Evolutionary conservation across 2,113 vertebrate genomes (phyloP).

Genomic region (Albula goreensis): DNA sequence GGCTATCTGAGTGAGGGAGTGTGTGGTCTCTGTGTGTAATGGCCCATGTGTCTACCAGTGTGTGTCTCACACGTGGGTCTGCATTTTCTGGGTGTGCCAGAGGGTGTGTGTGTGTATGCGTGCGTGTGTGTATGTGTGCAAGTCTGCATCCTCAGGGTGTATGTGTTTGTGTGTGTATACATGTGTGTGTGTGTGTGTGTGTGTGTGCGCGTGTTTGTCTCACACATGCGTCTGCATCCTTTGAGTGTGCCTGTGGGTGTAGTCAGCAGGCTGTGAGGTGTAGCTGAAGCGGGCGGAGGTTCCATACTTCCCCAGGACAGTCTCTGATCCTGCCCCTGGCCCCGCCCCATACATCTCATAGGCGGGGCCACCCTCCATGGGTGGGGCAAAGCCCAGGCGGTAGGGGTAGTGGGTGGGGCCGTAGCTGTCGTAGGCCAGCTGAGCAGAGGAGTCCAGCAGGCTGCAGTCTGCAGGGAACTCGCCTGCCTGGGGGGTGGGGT

Average conservation of each 20-base stretch:
- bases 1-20: constrained; percentile 22
- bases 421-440: constrained; percentile 85
- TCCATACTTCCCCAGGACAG: constrained; percentile 77
- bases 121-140: constrained; percentile 13
- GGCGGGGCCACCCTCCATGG: constrained; percentile 69
- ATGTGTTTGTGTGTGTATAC: constrained; percentile 16
- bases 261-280: constrained; percentile 90
- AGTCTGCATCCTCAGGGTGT: constrained; percentile 17
- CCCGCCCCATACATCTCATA: constrained; percentile 72
- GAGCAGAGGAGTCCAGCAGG: constrained; percentile 73
- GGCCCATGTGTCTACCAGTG: not conserved
- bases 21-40: constrained; percentile 23
- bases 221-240: constrained; percentile 96
- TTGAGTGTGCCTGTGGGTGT: constrained; percentile 90
- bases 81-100: not conserved
- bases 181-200: constrained; percentile 12
- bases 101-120: not conserved
- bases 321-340: constrained; percentile 57
- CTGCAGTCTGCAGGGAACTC: constrained; percentile 73
- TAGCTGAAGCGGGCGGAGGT: constrained; percentile 85
- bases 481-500: constrained; percentile 57
- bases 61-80: not conserved
- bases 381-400: constrained; percentile 81
- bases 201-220: constrained; percentile 42
- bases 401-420: constrained; percentile 77